Base-by-base conservation (phyloP, 2,888 invertebrate genomes). In the Abrostola triplasia region DNA sequence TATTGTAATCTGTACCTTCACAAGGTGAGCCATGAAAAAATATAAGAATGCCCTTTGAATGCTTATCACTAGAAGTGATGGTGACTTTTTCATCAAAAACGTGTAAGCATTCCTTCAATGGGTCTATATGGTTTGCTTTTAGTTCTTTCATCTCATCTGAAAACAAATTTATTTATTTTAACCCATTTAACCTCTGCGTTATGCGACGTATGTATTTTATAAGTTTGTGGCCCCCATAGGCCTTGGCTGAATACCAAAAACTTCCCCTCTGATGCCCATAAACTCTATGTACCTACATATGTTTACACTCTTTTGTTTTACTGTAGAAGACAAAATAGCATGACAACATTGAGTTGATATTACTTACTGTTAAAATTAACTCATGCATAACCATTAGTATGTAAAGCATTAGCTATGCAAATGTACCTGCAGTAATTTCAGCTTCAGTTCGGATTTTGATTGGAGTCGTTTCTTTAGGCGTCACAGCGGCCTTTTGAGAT, bases 21-120 rank as follows among this genome's bases (percentile, higher is more conserved):
- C 87, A 86, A 1, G 93, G 93, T 36, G 92, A 90, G 35, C 93
- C 94, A 66, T 94, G 91, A 51, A 92, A 83, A 67, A 94, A 88
- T 61, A 93, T 81, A 2, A 94, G 77, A 24, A 93, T 71, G n/a
- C 94, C 94, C 80, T 90, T 93, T 4, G 79, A 68, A 66, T 78
- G 74, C 73, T 83, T 87, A n/a, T 88, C 86, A 13, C 58, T 71
- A 1, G 55, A 68, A 7, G 76, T 56, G 13, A 77, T 81, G 0
- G 74, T 63, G 0, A 82, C 73, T 9, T 64, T 41, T 10, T 69
- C 67, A 8, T 89, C 86, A 56, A 84, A 81, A 8, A 75, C 76
- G 7, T 84, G 77, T 36, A 88, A 73, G 65, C 90, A 89, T 61
- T 90, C 90, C 38, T 82, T 86, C 40, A 94, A 72, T 36, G 94